A percentile compares a stretch with the other conserved stretches of the same genome.
Conservation (phyloP, 2,113 vertebrate species). For the Thinocorus orbignyianus region DNA sequence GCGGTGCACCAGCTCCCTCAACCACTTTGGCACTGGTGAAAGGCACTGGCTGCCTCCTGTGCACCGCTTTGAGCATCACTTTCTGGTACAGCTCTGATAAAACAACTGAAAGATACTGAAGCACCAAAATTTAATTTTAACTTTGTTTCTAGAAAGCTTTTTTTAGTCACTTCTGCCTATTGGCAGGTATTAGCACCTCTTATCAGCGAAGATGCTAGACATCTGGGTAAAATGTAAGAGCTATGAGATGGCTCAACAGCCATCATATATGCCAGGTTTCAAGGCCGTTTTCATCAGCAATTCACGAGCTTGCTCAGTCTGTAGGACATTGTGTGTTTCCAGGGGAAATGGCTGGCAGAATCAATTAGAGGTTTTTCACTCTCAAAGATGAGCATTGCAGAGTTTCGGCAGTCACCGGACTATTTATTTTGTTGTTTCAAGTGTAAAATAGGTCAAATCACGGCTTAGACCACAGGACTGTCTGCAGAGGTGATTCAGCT, state of each 20-base stretch:
- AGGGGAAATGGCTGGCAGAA: background rate
- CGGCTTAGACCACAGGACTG: background rate
- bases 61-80: background rate
- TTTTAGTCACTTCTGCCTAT: background rate
- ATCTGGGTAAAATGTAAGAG: background rate
- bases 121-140: background rate
- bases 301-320: accelerated
- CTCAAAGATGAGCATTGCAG: background rate
- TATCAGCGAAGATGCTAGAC: background rate
- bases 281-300: background rate
- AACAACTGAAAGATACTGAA: background rate
- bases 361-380: background rate
- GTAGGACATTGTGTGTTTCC: background rate
- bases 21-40: background rate
- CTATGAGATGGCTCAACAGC: background rate
- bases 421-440: background rate
- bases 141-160: background rate
- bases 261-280: background rate
- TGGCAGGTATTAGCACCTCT: background rate
- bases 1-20: accelerated
- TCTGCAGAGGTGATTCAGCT: background rate
- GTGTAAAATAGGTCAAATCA: background rate
- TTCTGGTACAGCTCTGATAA: background rate
- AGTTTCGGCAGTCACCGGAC: background rate
- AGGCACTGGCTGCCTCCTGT: background rate